A percentile compares a stretch with the other conserved stretches of the same genome.
Evolutionary conservation across 2,888 invertebrate species (phyloP).

Genomic region (Dexiosoma caninum): DNA sequence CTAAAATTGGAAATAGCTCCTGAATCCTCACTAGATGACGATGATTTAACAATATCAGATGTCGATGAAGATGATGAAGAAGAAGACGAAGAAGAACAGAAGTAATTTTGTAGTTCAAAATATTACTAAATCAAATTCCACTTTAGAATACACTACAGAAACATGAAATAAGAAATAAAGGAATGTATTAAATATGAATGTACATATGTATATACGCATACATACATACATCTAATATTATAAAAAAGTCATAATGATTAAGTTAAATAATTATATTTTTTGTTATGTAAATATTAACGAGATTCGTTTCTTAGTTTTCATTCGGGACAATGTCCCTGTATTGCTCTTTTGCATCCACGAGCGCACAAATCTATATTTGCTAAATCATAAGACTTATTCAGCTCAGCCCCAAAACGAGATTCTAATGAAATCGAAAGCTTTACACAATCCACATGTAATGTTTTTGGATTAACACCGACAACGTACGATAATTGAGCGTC

Average conservation of each 20-base stretch:
- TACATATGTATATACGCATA: background rate
- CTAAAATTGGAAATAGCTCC: conserved; percentile 78
- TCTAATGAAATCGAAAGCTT: conserved; percentile 68
- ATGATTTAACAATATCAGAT: conserved; percentile 58
- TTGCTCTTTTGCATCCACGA: conserved; percentile 68
- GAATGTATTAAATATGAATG: background rate
- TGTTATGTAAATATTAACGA: background rate
- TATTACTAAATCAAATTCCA: too few relatives aligned
- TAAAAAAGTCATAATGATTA: conserved; percentile 23
- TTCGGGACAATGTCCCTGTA: conserved; percentile 69
- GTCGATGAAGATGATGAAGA: conserved; percentile 50
- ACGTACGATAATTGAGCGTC: conserved; percentile 77
- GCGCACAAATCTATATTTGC: conserved; percentile 69
- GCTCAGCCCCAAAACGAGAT: conserved; percentile 72
- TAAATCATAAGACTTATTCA: conserved; percentile 66
- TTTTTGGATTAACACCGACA: conserved; percentile 82
- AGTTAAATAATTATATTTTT: conserved; percentile 27
- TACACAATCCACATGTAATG: conserved; percentile 81
- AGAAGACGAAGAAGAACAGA: too few relatives aligned
- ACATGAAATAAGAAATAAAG: conserved; percentile 5
- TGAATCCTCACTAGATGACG: conserved; percentile 72
- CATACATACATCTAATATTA: background rate
- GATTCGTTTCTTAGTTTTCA: conserved; percentile 2
- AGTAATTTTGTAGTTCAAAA: too few relatives aligned
- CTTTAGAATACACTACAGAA: background rate